Evolutionary conservation across 2,888 invertebrate species (phyloP), one percentile per base, ranked within the genome.

Genomic region (Petrophora chlorosata): DNA sequence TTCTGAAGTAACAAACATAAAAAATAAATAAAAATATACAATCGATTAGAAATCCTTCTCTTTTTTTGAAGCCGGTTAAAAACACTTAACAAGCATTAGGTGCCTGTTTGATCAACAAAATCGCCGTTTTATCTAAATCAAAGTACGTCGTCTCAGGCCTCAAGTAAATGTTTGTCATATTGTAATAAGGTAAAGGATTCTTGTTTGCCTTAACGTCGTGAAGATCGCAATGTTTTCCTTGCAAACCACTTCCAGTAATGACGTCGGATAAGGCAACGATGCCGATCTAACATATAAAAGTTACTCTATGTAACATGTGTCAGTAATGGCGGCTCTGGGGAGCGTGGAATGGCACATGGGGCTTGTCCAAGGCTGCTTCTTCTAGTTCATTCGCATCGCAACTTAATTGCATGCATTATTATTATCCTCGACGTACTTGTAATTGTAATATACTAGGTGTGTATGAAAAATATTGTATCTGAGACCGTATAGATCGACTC

Each of bases 301-400:
- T n/a, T n/a, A n/a, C n/a, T n/a, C n/a, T n/a, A n/a, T n/a, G n/a
- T n/a, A n/a, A n/a, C 14, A 38, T 40, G 38, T 13, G 29, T 47
- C 22, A 25, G 33, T 38, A 47, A 45, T 39, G 38, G 12, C 28
- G 28, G 28, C 42, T n/a, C n/a, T n/a, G n/a, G n/a, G n/a, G n/a
- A 16, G 32, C 25, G 10, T 10, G 1, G 10, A 25, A 5, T 23
- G 10, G 38, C 51, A 46, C 44, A 60, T 58, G 54, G 35, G 43
- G 42, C 23, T 36, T 47, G 14, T 8, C 17, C 45, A 50, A 64
- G 61, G 60, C 61, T 53, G 62, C 42, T 61, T 61, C 63, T 67
- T 64, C 66, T 63, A 61, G 64, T 68, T 67, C 60, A 66, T 67
- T 70, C 62, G 64, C 70, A 63, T 62, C 57, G 46, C 26, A 44